These are phyloP conservation scores for Osmerus mordax DNA, from an alignment of 2,113 vertebrate species.

Conservation along the genomic window DNA sequence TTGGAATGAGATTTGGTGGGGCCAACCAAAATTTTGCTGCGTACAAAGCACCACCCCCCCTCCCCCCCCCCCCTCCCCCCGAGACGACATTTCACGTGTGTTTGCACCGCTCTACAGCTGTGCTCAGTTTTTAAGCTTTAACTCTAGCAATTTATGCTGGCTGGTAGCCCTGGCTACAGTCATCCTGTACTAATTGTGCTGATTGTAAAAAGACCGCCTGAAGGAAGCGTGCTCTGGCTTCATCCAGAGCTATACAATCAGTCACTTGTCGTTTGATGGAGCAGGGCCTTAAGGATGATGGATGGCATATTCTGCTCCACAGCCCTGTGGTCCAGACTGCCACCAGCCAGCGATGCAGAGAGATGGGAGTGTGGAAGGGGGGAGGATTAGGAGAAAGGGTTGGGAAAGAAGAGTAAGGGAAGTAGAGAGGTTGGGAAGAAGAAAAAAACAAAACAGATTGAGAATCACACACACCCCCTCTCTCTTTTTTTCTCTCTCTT, in stretches of 20 bases:
- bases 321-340: neutral
- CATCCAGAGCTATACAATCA: neutral
- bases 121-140: too few species aligned
- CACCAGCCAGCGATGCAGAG: neutral
- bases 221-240: neutral
- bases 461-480: too few species aligned
- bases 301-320: neutral
- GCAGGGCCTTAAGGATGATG: constrained; percentile 9
- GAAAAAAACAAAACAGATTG: too few species aligned
- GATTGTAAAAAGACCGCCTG: neutral
- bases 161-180: neutral
- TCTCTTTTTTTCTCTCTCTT: too few species aligned
- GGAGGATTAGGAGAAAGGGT: neutral
- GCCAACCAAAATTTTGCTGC: too few species aligned
- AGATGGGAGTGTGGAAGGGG: neutral
- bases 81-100: too few species aligned
- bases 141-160: neutral
- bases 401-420: neutral
- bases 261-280: constrained; percentile 10
- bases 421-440: neutral
- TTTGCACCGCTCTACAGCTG: too few species aligned
- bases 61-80: too few species aligned
- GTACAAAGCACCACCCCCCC: too few species aligned
- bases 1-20: too few species aligned
- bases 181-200: neutral